Percentiles rank a stretch among this genome's conserved stretches.
Evolutionary conservation across 2,113 vertebrate species (phyloP).

Genomic region (Istiophorus platypterus): DNA sequence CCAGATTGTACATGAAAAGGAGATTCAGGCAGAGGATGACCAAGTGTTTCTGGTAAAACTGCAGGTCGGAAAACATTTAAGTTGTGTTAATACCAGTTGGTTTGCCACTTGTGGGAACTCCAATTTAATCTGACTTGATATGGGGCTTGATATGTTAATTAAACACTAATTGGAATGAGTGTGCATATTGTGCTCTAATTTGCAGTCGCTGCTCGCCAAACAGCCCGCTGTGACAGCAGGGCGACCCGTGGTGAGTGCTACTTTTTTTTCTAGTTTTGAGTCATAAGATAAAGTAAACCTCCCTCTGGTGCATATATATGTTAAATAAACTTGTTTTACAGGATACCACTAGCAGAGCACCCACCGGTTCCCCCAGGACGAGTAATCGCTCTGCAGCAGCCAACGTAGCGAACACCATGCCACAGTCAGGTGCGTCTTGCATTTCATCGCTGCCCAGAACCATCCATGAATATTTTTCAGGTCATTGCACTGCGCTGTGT

Average conservation of each 20-base stretch:
- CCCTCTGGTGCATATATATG: conserved; percentile 4
- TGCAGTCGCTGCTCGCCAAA: conserved; percentile 93
- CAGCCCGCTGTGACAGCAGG: conserved; percentile 93
- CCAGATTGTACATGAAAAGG: conserved; percentile 99
- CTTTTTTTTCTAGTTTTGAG: conserved; percentile 17
- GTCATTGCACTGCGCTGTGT: background rate
- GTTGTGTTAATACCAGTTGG: background rate
- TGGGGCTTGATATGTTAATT: conserved; percentile 50
- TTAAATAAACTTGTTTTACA: conserved; percentile 59
- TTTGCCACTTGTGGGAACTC: conserved; percentile 16
- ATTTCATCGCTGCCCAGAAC: background rate
- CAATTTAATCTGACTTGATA: conserved; percentile 38
- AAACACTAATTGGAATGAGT: conserved; percentile 43
- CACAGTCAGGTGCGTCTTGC: conserved; percentile 88
- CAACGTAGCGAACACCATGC: conserved; percentile 93
- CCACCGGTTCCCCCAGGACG: conserved; percentile 93
- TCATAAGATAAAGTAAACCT: conserved; percentile 3
- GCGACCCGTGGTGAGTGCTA: conserved; percentile 92
- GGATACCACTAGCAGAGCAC: conserved; percentile 92
- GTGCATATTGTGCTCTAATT: conserved; percentile 72
- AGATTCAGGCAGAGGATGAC: conserved; percentile 97
- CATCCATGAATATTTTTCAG: background rate
- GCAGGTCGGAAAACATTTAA: conserved; percentile 86
- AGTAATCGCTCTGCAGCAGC: conserved; percentile 93
- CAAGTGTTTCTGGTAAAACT: conserved; percentile 98